Conservation (phyloP, 2,113 vertebrate genomes). For the Chiloscyllium plagiosum region DNA sequence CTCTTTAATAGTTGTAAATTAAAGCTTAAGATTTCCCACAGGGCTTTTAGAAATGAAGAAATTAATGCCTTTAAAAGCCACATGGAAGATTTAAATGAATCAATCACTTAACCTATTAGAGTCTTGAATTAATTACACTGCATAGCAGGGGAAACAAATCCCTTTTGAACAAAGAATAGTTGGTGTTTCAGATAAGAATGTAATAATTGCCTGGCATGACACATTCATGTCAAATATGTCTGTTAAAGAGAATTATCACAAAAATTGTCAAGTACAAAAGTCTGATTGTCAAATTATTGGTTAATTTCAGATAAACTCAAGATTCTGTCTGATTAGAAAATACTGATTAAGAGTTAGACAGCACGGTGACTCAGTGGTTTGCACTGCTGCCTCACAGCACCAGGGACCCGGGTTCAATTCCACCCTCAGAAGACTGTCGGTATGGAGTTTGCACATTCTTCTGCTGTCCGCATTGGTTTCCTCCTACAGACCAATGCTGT, state of each 20-base stretch:
- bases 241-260: background rate
- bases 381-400: too few relatives aligned
- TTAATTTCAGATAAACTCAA: background rate
- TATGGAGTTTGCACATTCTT: too few relatives aligned
- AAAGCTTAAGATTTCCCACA: background rate
- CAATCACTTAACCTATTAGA: background rate
- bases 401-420: too few relatives aligned
- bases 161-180: background rate
- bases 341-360: too few relatives aligned
- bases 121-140: constrained; percentile 6
- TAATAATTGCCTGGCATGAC: background rate
- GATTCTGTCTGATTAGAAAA: background rate
- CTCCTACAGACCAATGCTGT: too few relatives aligned
- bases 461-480: too few relatives aligned
- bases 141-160: background rate
- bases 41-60: background rate
- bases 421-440: too few relatives aligned
- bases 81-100: background rate
- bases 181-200: background rate
- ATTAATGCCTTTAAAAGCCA: background rate
- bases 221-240: background rate
- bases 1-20: background rate
- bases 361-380: too few relatives aligned
- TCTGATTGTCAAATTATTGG: background rate
- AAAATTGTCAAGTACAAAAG: background rate